phyloP scores from a whole-genome alignment of 1,140 invertebrate species.

The Bombus waltoni region DNA sequence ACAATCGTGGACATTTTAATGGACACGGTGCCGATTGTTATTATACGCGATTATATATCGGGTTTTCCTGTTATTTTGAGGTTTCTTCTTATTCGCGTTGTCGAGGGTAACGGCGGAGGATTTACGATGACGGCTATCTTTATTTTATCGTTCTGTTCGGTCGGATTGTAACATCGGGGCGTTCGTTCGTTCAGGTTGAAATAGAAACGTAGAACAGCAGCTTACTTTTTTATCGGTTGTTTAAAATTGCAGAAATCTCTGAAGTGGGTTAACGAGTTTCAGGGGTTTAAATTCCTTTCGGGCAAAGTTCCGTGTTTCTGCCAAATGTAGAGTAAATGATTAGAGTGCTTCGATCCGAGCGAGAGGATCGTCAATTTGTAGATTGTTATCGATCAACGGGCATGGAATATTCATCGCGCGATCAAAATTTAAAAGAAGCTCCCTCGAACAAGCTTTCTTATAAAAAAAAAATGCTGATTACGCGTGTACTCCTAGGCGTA shows the following conservation, averaged over 20 bases:
- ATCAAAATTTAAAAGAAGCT: too few species aligned
- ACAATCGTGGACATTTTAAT: neutral
- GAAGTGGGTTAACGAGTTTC: constrained; percentile 12
- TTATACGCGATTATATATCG: neutral
- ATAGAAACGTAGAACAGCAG: neutral
- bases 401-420: too few species aligned
- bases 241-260: constrained; percentile 4
- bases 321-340: neutral
- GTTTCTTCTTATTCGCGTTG: neutral
- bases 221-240: constrained; percentile 1
- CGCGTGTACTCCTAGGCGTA: too few species aligned
- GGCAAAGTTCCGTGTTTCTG: neutral
- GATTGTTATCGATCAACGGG: too few species aligned
- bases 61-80: neutral
- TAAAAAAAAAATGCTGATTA: too few species aligned
- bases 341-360: neutral
- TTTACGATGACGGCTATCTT: neutral
- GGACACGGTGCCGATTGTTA: neutral
- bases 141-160: neutral
- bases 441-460: too few species aligned
- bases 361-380: neutral
- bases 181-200: neutral
- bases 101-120: neutral
- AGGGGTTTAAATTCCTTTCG: neutral
- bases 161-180: neutral